phyloP scores from a whole-genome alignment of 2,888 invertebrate species.

The Euspilapteryx auroguttella region DNA sequence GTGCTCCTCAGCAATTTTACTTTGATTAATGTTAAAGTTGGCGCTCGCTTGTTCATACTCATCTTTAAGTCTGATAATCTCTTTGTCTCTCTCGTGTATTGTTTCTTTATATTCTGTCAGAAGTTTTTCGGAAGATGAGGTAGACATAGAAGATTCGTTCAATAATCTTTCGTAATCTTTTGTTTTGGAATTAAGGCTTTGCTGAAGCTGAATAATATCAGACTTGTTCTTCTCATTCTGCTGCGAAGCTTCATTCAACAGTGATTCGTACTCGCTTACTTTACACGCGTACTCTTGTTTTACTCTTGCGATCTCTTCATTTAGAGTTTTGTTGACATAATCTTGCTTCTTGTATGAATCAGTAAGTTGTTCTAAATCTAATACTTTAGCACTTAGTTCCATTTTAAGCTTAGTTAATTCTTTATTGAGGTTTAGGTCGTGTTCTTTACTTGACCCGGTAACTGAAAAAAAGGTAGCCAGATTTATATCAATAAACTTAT shows the following conservation, averaged over 20 bases:
- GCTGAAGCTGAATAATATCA: slow-evolving; percentile 38
- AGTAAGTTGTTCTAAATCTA: slow-evolving; percentile 53
- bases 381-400: slow-evolving; percentile 57
- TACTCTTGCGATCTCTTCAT: slow-evolving; percentile 33
- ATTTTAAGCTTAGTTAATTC: slow-evolving; percentile 54
- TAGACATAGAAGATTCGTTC: slow-evolving; percentile 30
- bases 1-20: slow-evolving; percentile 51
- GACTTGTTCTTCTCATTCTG: slow-evolving; percentile 39
- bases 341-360: slow-evolving; percentile 44
- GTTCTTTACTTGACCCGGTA: slow-evolving; percentile 43
- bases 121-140: slow-evolving; percentile 36
- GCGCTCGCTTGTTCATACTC: slow-evolving; percentile 50
- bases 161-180: slow-evolving; percentile 40
- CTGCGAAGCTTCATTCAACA: slow-evolving; percentile 39
- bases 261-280: slow-evolving; percentile 46
- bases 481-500: background rate
- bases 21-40: slow-evolving; percentile 49
- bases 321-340: slow-evolving; percentile 24
- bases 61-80: slow-evolving; percentile 49
- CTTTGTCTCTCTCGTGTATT: slow-evolving; percentile 56
- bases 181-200: slow-evolving; percentile 31
- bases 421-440: slow-evolving; percentile 48
- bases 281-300: slow-evolving; percentile 39
- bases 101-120: slow-evolving; percentile 47
- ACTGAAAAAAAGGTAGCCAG: slow-evolving; percentile 21